phyloP scores from a whole-genome alignment of 1,140 invertebrate species.

The Drosophila guanche region DNA sequence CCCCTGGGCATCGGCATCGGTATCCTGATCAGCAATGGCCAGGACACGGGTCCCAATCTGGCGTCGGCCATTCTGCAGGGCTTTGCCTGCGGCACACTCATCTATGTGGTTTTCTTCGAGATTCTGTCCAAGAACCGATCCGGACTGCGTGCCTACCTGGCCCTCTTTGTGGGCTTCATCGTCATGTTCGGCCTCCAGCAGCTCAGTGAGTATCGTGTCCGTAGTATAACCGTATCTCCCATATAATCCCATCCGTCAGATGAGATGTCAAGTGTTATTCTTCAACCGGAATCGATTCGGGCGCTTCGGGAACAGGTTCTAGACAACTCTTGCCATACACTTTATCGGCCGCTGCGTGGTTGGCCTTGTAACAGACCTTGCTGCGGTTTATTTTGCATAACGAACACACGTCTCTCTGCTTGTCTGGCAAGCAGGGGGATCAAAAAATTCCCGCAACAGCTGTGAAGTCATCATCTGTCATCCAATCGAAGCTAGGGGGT shows the following conservation, averaged over 20 bases:
- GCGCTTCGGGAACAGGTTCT: conserved; percentile 70
- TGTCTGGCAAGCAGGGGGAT: conserved; percentile 29
- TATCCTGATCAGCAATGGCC: conserved; percentile 86
- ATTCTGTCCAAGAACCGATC: conserved; percentile 91
- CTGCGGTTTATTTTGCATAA: conserved; percentile 40
- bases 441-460: conserved; percentile 46
- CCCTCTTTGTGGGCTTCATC: conserved; percentile 89
- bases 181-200: conserved; percentile 91
- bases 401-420: not conserved
- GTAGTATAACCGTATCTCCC: not conserved
- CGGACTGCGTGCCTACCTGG: conserved; percentile 88
- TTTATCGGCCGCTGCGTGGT: conserved; percentile 28
- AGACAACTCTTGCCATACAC: conserved; percentile 2
- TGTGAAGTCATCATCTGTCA: conserved; percentile 33
- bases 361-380: conserved; percentile 74
- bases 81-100: conserved; percentile 92
- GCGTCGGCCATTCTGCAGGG: conserved; percentile 90
- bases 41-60: conserved; percentile 86
- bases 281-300: conserved; percentile 66
- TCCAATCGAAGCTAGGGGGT: conserved; percentile 9
- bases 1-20: conserved; percentile 91
- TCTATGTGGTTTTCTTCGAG: conserved; percentile 96
- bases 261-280: conserved; percentile 20
- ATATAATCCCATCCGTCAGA: not conserved
- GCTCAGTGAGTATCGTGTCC: conserved; percentile 88